Evolutionary conservation across 2,888 invertebrate genomes (phyloP).

Genomic region (Panzeria rudis): DNA sequence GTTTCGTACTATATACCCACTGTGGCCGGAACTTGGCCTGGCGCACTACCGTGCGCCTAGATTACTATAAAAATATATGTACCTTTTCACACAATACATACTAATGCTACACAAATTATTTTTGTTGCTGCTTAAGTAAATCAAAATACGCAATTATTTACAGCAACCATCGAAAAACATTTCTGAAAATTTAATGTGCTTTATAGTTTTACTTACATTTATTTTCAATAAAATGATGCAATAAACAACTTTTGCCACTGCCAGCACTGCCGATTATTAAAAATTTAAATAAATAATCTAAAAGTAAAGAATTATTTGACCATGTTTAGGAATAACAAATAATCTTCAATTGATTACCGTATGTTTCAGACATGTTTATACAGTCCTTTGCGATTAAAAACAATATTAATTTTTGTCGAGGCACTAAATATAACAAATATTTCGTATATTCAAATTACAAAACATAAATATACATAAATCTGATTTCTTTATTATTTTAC

Average conservation of each 20-base stretch:
- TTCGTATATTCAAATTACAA: conserved; percentile 24
- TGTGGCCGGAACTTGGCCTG: too few relatives aligned
- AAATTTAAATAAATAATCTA: conserved; percentile 94
- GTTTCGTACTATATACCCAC: too few relatives aligned
- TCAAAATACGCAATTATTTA: conserved; percentile 47
- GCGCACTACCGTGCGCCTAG: too few relatives aligned
- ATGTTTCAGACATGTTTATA: conserved; percentile 81
- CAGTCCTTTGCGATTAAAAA: not conserved
- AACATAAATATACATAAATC: conserved; percentile 40
- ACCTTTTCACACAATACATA: not conserved
- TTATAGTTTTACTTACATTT: conserved; percentile 88
- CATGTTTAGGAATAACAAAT: conserved; percentile 8
- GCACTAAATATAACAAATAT: conserved; percentile 9
- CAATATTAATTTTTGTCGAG: not conserved
- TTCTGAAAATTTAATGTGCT: not conserved
- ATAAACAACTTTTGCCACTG: conserved; percentile 91
- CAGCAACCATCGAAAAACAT: conserved; percentile 1
- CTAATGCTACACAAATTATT: not conserved
- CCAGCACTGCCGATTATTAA: conserved; percentile 93
- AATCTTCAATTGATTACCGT: conserved; percentile 76
- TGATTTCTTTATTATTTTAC: conserved; percentile 31
- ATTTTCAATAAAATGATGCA: conserved; percentile 93
- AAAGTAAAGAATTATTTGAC: conserved; percentile 76
- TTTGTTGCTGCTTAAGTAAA: not conserved
- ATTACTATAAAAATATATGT: too few relatives aligned